Evolutionary conservation across 2,113 vertebrate species (phyloP), one percentile per base, ranked within the genome.

Genomic region (Anser cygnoides): DNA sequence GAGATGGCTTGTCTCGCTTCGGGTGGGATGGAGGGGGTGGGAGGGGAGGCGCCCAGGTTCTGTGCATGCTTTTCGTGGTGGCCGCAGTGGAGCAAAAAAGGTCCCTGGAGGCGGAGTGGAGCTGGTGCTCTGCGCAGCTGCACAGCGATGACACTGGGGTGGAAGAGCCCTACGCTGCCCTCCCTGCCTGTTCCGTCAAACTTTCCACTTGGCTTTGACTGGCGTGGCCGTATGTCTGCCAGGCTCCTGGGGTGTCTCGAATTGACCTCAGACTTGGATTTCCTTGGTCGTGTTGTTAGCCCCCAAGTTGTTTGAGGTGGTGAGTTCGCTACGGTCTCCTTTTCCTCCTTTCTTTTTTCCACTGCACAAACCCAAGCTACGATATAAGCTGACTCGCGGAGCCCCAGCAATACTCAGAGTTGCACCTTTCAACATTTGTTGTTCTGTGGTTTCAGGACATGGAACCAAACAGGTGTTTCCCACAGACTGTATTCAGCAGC

Each of bases 391-490:
- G n/a, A 33, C 65, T 23, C 17, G 44, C 0, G 0, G 6, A 41
- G 82, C 20, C 52, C 73, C 62, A 29, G 79, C 28, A 6, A 8
- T 8, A 14, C 33, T 0, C 1, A 11, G 5, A 7, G 20, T 35
- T 33, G 29, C 4, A 4, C 63, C 67, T 37, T 39, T 15, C 10
- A 35, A 3, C 44, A 1, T 3, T 31, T 52, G 41, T 13, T 26
- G 28, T 76, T 33, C 21, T 0, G 0, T 7, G 29, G 6, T 55
- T 91, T 41, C 61, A 90, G 94, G 84, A 85, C 46, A 0, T 67
- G 67, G 79, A 88, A 33, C 29, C 77, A 61, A 6, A 1, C 95
- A 93, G 96, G 87, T 95, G 93, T 90, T 97, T 96, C 92, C 96
- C 90, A 77, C 58, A 39, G 78, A 1, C 89, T 62, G 13, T 22